These are phyloP conservation scores for Glaucopsyche alexis DNA, from an alignment of 2,888 invertebrate species.

Conservation along the genomic window DNA sequence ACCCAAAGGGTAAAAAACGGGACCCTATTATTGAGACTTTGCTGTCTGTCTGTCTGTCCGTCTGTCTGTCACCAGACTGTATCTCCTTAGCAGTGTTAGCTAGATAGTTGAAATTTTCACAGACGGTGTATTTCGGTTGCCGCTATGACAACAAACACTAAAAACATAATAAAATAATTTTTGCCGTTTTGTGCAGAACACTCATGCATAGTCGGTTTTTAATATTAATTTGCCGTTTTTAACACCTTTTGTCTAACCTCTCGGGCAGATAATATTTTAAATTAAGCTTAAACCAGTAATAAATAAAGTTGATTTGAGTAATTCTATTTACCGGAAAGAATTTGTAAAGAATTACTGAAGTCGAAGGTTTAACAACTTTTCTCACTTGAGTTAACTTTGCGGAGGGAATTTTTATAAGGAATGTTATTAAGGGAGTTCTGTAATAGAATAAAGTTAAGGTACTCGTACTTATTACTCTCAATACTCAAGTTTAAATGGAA, in stretches of 20 bases:
- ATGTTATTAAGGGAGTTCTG: slow-evolving; percentile 17
- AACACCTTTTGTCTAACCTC: neutral
- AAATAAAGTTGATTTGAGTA: neutral
- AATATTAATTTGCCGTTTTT: neutral
- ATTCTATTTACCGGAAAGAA: slow-evolving; percentile 11
- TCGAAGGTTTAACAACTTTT: slow-evolving; percentile 13
- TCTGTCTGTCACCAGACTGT: too few species aligned
- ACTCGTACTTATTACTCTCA: neutral
- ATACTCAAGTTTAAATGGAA: neutral
- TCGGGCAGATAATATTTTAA: neutral
- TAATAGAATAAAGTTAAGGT: slow-evolving; percentile 6
- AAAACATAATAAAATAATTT: too few species aligned
- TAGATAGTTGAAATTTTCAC: too few species aligned
- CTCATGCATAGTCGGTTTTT: too few species aligned
- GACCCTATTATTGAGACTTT: too few species aligned
- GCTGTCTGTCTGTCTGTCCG: too few species aligned
- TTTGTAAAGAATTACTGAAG: neutral
- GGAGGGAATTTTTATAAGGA: slow-evolving; percentile 8
- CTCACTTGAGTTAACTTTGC: slow-evolving; percentile 11
- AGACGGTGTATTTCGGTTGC: too few species aligned
- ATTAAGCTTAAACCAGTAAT: neutral
- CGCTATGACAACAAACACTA: too few species aligned
- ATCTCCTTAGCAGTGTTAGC: too few species aligned
- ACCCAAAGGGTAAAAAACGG: too few species aligned
- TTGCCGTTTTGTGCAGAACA: too few species aligned